Evolutionary conservation across 2,113 vertebrate species (phyloP), one percentile per base, ranked within the genome.

Genomic region (Sterrhoptilus dennistouni): DNA sequence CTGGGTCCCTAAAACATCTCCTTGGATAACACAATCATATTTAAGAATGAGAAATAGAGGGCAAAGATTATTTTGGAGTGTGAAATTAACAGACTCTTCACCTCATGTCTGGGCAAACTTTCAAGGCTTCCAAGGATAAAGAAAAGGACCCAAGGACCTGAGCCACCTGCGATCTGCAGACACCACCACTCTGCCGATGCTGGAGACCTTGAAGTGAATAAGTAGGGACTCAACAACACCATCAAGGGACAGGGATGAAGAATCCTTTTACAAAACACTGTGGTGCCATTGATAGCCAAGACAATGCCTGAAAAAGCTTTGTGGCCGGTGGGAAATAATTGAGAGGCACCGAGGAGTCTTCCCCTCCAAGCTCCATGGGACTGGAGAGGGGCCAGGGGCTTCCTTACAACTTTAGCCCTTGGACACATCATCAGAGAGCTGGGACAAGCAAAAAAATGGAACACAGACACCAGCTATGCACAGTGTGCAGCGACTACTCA

Each of bases 11-110:
- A 96, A 90, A 96, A 94, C 83, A 28, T 90, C 93, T 95, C 87
- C 68, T 63, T 91, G 86, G 87, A 79, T 53, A 94, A 94, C 84
- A 94, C 80, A 78, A 71, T 97, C 9, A 12, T 96, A 87, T 98
- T 95, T 96, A 96, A 96, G 80, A 93, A 97, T 0, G 25, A 97
- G 96, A 97, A 98, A 96, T 94, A 88, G 97, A 96, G 97, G 94
- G 93, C 89, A 98, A 97, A 98, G 97, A 96, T 98, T 97, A 97
- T 85, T 78, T 50, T 98, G 97, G 96, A 98, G 96, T 96, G 95
- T 9, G 49, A 95, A 98, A 98, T 98, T 98, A 98, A 97, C 96
- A 98, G 97, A 94, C 96, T 97, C 97, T 97, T 98, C 96, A 97
- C 97, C 97, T 97, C 64, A 87, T 2, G 13, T 95, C 95, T 97